Evolutionary conservation across 1,140 invertebrate species (phyloP), one percentile per base, ranked within the genome.

Genomic region (Leptopilina clavipes): DNA sequence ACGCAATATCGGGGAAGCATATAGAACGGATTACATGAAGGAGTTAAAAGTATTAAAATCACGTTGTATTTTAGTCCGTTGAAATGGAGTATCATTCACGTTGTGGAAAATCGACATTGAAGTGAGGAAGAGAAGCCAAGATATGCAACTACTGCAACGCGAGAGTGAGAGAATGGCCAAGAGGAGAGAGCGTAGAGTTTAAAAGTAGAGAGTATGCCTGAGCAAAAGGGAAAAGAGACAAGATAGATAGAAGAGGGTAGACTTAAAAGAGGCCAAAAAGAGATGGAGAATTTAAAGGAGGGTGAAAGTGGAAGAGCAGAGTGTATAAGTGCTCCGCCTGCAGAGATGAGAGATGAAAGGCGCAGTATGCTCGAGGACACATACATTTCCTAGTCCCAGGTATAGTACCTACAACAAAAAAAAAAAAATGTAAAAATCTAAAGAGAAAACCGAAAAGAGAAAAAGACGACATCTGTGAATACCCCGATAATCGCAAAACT

Each of bases 31-130:
- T 89, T 89, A 89, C n/a, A n/a, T 83, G 84, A 86, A 85, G 81
- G 82, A 85, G 86, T 88, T 87, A 85, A 89, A 89, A 89, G 88
- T 89, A 89, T 90, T 86, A 89, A 89, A 90, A 89, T 89, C 84
- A 88, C 82, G 81, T 86, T 84, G 85, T 85, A 88, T 87, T 87
- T 86, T 83, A 86, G 79, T 78, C 76, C 74, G 81, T 76, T 79
- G 31, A 59, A 71, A 78, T 75, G 74, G 79, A 77, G 79, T 82
- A 82, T 84, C 75, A 31, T 31, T 31, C 14, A 54, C 76, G 74
- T 74, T 74, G 75, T 74, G 74, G 3, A 70, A 40, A 70, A 59
- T 70, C 73, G 78, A 78, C 70, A 78, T 75, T 77, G 74, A 74
- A 75, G 19, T 45, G 48, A 59, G 56, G 70, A 31, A 70, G 45